These are phyloP conservation scores for Leucoraja ocellata DNA, from an alignment of 2,797 vertebrate species.

Conservation along the genomic window DNA sequence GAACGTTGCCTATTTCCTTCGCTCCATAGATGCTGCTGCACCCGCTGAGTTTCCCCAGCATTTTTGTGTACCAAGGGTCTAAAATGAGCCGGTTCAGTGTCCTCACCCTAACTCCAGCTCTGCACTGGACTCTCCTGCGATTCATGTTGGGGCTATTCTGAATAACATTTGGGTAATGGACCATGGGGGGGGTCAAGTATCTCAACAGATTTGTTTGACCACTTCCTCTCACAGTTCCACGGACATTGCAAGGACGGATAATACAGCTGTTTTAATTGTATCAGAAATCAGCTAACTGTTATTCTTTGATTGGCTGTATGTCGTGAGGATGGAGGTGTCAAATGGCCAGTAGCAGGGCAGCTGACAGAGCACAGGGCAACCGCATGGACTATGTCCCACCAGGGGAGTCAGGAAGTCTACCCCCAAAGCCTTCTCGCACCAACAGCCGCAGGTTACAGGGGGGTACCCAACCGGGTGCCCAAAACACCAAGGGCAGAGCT, in stretches of 20 bases:
- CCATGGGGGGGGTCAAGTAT: not conserved
- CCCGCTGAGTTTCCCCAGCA: too few relatives aligned
- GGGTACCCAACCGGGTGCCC: not conserved
- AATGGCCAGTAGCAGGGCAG: not conserved
- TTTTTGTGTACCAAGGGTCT: too few relatives aligned
- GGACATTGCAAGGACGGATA: too few relatives aligned
- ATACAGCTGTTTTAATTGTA: too few relatives aligned
- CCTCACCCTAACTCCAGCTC: not conserved
- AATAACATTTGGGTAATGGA: not conserved
- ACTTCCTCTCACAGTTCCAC: too few relatives aligned
- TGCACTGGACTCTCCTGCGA: not conserved
- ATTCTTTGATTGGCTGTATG: not conserved
- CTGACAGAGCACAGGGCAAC: not conserved
- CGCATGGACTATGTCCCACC: not conserved
- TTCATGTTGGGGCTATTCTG: not conserved
- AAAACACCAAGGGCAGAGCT: too few relatives aligned
- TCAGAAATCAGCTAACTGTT: not conserved
- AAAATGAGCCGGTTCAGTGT: not conserved
- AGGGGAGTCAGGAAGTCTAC: not conserved
- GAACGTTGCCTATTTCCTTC: too few relatives aligned
- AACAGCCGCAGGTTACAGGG: not conserved
- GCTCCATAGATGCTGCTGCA: too few relatives aligned
- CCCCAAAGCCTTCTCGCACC: not conserved
- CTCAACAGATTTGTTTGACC: not conserved
- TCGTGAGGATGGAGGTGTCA: not conserved